Evolutionary conservation across 2,888 invertebrate species (phyloP).

Genomic region (Tanytarsus gracilentus): DNA sequence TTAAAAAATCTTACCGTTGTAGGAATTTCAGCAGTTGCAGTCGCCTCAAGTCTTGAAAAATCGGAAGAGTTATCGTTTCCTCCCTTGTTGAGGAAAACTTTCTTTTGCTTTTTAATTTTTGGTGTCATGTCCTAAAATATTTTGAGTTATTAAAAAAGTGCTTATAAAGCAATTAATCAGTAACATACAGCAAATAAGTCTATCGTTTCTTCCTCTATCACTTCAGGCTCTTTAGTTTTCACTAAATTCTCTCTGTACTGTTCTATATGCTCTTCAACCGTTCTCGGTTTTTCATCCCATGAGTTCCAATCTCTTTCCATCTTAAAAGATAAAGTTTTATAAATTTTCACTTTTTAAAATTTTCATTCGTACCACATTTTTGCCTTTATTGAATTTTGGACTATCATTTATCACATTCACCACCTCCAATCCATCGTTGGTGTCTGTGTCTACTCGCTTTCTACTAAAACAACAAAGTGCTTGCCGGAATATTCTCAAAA

Average conservation of each 20-base stretch:
- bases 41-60: constrained; percentile 45
- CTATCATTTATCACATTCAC: constrained; percentile 47
- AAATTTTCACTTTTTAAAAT: not conserved
- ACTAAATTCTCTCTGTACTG: constrained; percentile 50
- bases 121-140: constrained; percentile 50
- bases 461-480: constrained; percentile 54
- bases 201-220: constrained; percentile 44
- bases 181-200: constrained; percentile 51
- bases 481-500: constrained; percentile 44
- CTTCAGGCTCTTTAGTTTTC: constrained; percentile 41
- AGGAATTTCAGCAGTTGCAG: constrained; percentile 43
- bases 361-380: constrained; percentile 14
- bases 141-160: not conserved
- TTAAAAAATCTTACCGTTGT: constrained; percentile 36
- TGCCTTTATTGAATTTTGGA: constrained; percentile 30
- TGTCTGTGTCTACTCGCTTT: constrained; percentile 46
- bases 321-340: too few relatives aligned
- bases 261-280: constrained; percentile 55
- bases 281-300: constrained; percentile 51
- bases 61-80: constrained; percentile 35
- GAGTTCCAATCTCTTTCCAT: constrained; percentile 48
- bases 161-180: constrained; percentile 8
- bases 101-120: constrained; percentile 51
- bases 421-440: constrained; percentile 47
- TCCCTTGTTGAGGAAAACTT: constrained; percentile 44